phyloP scores from a whole-genome alignment of 2,113 vertebrate species.

The Rissa tridactyla region DNA sequence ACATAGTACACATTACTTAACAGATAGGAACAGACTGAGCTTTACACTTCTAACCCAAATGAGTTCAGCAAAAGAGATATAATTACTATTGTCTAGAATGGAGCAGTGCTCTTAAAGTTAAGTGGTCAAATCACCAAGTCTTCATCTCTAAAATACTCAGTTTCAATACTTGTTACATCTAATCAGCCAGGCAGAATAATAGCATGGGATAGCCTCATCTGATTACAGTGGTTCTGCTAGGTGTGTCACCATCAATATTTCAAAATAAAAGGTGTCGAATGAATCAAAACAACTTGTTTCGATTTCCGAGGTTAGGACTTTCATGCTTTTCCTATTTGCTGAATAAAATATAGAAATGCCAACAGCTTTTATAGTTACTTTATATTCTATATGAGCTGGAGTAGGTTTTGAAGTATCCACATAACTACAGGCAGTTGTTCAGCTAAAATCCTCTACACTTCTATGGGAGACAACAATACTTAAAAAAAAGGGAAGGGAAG shows the following conservation, averaged over 20 bases:
- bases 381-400: neutral
- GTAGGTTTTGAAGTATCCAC: neutral
- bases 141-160: neutral
- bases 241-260: neutral
- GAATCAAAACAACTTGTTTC: neutral
- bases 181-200: neutral
- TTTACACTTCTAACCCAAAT: neutral
- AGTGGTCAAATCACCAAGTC: neutral
- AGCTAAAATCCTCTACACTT: neutral
- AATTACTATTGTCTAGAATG: neutral
- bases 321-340: neutral
- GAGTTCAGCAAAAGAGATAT: neutral
- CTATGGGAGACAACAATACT: neutral
- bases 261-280: neutral
- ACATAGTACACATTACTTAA: neutral
- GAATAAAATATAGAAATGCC: neutral
- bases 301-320: neutral
- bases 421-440: neutral
- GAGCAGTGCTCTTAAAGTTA: neutral
- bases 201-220: neutral
- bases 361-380: neutral
- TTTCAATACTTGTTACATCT: neutral
- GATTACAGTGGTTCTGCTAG: neutral
- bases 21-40: neutral
- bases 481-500: neutral